Base-by-base conservation (phyloP, 2,113 vertebrate species). In the Urocynchramus pylzowi region DNA sequence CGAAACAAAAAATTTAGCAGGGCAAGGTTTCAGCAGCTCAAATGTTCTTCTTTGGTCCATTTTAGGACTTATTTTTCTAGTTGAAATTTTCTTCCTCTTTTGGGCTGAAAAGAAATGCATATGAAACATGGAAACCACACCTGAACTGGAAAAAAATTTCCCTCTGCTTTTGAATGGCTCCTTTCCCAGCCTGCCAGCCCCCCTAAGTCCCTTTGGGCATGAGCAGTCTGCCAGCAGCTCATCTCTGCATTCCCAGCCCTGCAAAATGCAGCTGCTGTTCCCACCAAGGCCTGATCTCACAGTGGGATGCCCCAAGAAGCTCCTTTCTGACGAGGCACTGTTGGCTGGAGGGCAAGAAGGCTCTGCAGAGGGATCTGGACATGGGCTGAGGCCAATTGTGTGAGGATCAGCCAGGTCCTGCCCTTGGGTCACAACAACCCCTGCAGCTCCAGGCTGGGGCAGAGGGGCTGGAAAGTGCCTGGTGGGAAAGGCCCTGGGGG, bases 151-250 rank as follows among this genome's bases (percentile, higher is more conserved):
- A 87, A 84, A 82, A 54, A 31, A 77, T 78, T 89, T 94, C n/a
- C 56, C 35, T 75, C 39, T 93, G 56, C 44, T 75, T 94, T 74
- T 45, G 65, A 93, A 89, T 78, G 68, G 33, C 64, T 95, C 50
- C 47, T 91, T 95, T 87, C 39, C 52, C 91, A 87, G 83, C 68
- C 83, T 93, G 71, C 53, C 92, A 94, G 31, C 65, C 90, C 82
- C 57, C 63, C 71, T 45, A 30, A 93, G 84, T 59, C 80, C 77
- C 73, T 67, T 70, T 81, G 73, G 90, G 79, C 76, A 74, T 1
- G 0, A 93, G 47, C 56, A 45, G 18, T 13, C 49, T 94, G 85
- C 75, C 83, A 90, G 64, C 39, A 90, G 59, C 59, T 90, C 12
- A 0, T 59, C 45, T 42, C 76, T 92, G n/a, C 67, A 85, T 31